Evolutionary conservation across 1,140 invertebrate genomes (phyloP).

Genomic region (Drosophila kurseongensis): DNA sequence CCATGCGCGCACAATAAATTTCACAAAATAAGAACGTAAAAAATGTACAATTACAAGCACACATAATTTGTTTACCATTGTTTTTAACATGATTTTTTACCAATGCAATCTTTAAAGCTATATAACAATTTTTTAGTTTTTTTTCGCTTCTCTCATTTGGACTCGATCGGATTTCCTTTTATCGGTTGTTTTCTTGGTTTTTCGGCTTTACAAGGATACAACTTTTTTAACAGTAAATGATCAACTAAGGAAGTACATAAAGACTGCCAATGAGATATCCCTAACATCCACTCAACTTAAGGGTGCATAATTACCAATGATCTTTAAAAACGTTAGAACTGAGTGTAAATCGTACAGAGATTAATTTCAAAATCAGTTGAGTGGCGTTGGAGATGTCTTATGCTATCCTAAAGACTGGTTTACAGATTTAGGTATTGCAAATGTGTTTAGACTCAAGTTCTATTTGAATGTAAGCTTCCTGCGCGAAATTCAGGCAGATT

Average conservation of each 20-base stretch:
- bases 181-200: conserved; percentile 16
- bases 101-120: conserved; percentile 62
- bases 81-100: conserved; percentile 35
- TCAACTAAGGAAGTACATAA: conserved; percentile 19
- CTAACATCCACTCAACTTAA: conserved; percentile 21
- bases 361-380: conserved; percentile 42
- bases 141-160: conserved; percentile 35
- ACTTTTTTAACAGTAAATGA: conserved; percentile 19
- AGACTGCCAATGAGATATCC: neutral
- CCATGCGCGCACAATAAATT: conserved; percentile 48
- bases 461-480: conserved; percentile 12
- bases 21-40: conserved; percentile 49
- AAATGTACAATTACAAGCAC: conserved; percentile 74
- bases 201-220: conserved; percentile 24
- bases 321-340: conserved; percentile 14
- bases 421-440: conserved; percentile 49
- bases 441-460: conserved; percentile 25
- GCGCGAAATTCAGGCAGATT: conserved; percentile 10
- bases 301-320: neutral
- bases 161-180: conserved; percentile 29
- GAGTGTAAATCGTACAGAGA: conserved; percentile 21
- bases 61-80: conserved; percentile 46
- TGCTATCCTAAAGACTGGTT: conserved; percentile 10
- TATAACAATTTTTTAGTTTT: conserved; percentile 60
- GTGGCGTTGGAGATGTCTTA: conserved; percentile 5